Evolutionary conservation across 2,113 vertebrate genomes (phyloP).

Genomic region (Passer montanus): DNA sequence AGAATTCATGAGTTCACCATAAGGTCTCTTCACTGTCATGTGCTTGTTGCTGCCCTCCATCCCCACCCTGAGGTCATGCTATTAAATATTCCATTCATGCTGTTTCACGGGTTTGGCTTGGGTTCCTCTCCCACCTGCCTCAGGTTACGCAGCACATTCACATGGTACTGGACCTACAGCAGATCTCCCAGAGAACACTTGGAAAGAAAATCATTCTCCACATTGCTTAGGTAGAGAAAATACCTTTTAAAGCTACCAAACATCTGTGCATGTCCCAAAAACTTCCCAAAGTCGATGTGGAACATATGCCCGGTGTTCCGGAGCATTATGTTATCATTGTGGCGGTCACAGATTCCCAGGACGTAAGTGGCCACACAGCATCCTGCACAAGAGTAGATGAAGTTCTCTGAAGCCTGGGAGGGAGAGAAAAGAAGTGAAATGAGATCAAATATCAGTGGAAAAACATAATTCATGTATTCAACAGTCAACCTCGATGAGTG

Average conservation of each 20-base stretch:
- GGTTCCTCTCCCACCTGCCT: not conserved
- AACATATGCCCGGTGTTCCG: constrained; percentile 97
- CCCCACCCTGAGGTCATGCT: not conserved
- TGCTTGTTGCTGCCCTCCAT: not conserved
- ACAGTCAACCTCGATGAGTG: not conserved
- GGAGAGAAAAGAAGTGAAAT: not conserved
- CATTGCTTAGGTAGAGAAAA: not conserved
- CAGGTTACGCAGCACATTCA: not conserved
- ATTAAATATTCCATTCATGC: not conserved
- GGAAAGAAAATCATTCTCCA: not conserved
- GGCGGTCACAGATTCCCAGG: constrained; percentile 95
- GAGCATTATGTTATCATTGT: constrained; percentile 99
- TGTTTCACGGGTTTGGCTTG: not conserved
- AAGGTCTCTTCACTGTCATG: not conserved
- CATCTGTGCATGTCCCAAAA: constrained; percentile 97
- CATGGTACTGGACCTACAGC: not conserved
- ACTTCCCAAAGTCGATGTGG: constrained; percentile 98
- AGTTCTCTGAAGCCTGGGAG: constrained; percentile 93
- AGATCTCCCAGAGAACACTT: not conserved
- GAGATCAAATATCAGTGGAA: not conserved
- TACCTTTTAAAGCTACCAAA: constrained; percentile 99
- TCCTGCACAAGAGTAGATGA: constrained; percentile 97
- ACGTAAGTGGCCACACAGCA: constrained; percentile 98
- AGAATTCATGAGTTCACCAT: not conserved
- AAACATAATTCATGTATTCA: not conserved